These are phyloP conservation scores for Pholis gunnellus DNA, from an alignment of 2,113 vertebrate genomes.

Conservation along the genomic window DNA sequence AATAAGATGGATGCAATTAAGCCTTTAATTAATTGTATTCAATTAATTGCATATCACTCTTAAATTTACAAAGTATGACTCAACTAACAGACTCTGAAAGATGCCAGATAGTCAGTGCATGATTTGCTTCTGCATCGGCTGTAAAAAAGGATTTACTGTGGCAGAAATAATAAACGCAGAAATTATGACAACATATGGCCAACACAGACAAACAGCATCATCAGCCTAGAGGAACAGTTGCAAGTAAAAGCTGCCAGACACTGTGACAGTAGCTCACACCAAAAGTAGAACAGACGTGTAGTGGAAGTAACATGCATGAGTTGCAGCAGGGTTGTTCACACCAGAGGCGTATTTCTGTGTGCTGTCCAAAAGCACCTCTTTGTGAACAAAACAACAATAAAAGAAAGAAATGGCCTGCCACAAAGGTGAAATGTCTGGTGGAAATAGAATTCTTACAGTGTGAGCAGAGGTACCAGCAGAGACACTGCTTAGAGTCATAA, in stretches of 20 bases:
- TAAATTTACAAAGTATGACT: constrained; percentile 21
- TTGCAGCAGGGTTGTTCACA: constrained; percentile 44
- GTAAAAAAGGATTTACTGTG: constrained; percentile 1
- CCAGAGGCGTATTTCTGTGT: constrained; percentile 37
- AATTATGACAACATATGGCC: constrained; percentile 45
- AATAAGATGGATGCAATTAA: constrained; percentile 51
- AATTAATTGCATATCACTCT: background rate
- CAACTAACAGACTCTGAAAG: constrained; percentile 22
- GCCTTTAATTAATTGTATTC: constrained; percentile 28
- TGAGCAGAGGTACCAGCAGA: constrained; percentile 34
- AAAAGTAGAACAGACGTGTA: constrained; percentile 33
- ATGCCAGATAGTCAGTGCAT: constrained; percentile 3
- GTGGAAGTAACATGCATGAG: constrained; percentile 59
- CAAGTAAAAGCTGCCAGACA: constrained; percentile 41
- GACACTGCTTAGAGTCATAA: constrained; percentile 40
- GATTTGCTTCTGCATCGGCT: constrained; percentile 19
- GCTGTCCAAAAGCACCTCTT: constrained; percentile 27
- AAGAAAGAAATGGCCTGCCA: background rate
- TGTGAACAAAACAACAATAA: background rate
- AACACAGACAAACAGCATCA: constrained; percentile 30
- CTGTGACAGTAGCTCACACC: constrained; percentile 30
- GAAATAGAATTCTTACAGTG: constrained; percentile 36
- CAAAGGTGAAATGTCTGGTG: constrained; percentile 39
- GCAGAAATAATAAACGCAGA: constrained; percentile 24
- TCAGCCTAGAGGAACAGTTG: constrained; percentile 33